phyloP scores from a whole-genome alignment of 2,797 vertebrate genomes.

The Ctenochaetus hawaiiensis region DNA sequence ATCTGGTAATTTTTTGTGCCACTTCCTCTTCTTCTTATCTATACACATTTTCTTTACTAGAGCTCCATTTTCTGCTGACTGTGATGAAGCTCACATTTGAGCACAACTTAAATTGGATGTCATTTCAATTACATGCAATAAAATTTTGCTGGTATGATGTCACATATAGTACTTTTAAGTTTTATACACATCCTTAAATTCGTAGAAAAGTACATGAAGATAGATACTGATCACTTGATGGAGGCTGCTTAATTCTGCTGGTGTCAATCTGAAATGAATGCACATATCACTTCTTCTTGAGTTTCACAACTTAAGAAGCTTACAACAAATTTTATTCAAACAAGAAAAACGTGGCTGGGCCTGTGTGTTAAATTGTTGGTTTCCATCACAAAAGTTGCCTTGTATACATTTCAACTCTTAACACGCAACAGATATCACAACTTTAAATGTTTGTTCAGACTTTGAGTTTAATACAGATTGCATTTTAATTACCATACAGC shows the following conservation, averaged over 20 bases:
- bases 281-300: constrained; percentile 7
- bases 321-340: constrained; percentile 52
- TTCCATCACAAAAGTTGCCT: constrained; percentile 32
- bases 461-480: constrained; percentile 17
- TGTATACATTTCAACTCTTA: constrained; percentile 29
- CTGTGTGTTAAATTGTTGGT: constrained; percentile 25
- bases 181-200: background rate
- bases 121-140: no score
- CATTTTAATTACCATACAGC: constrained; percentile 25
- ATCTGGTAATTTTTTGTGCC: no score
- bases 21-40: background rate
- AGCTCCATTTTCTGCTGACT: constrained; percentile 6
- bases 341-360: constrained; percentile 21
- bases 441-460: constrained; percentile 18
- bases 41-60: background rate
- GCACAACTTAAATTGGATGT: no score
- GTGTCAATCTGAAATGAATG: constrained; percentile 11
- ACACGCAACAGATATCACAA: constrained; percentile 21
- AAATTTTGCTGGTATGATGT: no score
- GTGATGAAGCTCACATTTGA: background rate
- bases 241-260: background rate
- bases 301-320: constrained; percentile 47
- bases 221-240: background rate
- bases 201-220: background rate
- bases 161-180: background rate